Evolutionary conservation across 2,113 vertebrate genomes (phyloP), one percentile per base, ranked within the genome.

Genomic region (Coreoperca whiteheadi): DNA sequence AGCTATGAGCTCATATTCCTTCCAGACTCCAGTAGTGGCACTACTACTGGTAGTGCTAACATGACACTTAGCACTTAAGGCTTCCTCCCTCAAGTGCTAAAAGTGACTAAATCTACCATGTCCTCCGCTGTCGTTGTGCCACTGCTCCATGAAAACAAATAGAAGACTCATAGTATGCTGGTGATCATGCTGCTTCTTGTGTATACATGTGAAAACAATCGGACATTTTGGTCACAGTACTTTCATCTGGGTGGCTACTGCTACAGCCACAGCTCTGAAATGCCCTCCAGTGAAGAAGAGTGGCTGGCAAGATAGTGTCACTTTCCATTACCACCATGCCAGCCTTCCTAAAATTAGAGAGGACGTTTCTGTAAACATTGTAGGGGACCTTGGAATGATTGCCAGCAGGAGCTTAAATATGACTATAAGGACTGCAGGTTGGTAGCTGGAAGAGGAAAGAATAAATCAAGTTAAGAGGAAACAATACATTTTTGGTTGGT

Each of bases 271-370:
- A 67, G 74, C 82, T 90, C 82, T 83, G 77, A 85, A 90, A 88
- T 84, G 81, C 87, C 91, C 92, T 83, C 56, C 46, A 74, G 92
- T 46, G 23, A 82, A 79, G 74, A 89, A 70, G 86, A 90, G 83
- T 71, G 84, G 84, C 91, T 88, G 86, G 88, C 89, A 87, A 84
- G 84, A 92, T 89, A 77, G 89, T 93, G 93, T 94, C 93, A 90
- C 89, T 93, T 92, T 93, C 87, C 88, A 93, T 94, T 94, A 93
- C 83, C 23, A 28, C 86, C 59, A 66, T 79, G 80, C 81, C 70
- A 74, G 81, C 79, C 70, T 74, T 63, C 79, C 87, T 87, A 83
- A 90, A 92, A 92, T 88, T 74, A 90, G 84, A 91, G 89, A 73
- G 90, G 89, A 88, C 18, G 79, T 77, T 66, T 85, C 68, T 89